Base-by-base conservation (phyloP, 2,113 vertebrate genomes). In the Elachura formosa region DNA sequence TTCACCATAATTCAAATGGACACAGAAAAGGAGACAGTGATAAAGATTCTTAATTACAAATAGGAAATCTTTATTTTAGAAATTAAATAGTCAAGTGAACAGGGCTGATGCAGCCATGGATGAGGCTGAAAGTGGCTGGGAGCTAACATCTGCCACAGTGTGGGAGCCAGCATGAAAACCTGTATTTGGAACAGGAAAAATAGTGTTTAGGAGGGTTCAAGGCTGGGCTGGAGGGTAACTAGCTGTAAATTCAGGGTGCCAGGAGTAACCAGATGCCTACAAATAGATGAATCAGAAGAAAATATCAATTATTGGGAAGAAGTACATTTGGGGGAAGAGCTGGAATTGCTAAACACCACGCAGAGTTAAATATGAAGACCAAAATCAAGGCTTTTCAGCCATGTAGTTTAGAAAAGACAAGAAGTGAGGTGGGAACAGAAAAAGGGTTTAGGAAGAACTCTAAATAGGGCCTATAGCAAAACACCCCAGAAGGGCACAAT, bases 1-100 rank as follows among this genome's bases (percentile, higher is more conserved):
- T 86, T 83, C 72, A 68, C 28, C 14, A 3, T 88, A 83, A 95
- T 71, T 92, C 85, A 88, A 79, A 73, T 0, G 1, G 88, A 93
- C 88, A 71, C 67, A 90, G 88, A 80, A 86, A 94, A 95, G 43
- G 55, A 94, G 85, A 90, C 88, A n/a, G 71, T 88, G 67, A 94
- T 95, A 34, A 96, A 95, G 83, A 85, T 71, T 80, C 85, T 90
- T 93, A 77, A 95, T 92, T 96, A 48, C 46, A 90, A 96, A 86
- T 0, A 8, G 68, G 79, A 90, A 94, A 88, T 51, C 85, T 96
- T 96, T 96, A 96, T 95, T 96, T 95, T 92, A 63, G 38, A 86
- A 93, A 85, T 84, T 58, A 94, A 91, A 72, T 38, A 79, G 92
- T 68, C 43, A 43, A 72, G 66, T 71, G 76, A 92, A 48, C 2